These are phyloP conservation scores for Amphiprion clarkii DNA, from an alignment of 2,797 vertebrate species.

Conservation along the genomic window DNA sequence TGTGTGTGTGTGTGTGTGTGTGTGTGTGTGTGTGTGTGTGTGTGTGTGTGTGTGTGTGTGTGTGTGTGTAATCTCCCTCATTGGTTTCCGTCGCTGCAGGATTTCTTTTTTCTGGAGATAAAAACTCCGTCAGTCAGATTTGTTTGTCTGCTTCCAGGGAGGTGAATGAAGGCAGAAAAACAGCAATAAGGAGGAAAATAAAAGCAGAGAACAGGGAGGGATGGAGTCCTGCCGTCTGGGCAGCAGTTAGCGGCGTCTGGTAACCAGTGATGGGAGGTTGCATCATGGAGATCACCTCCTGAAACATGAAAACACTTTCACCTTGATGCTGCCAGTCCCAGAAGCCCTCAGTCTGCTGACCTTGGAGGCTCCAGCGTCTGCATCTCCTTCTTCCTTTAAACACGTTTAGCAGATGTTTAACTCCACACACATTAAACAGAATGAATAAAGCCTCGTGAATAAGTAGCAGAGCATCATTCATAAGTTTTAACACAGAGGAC, in stretches of 20 bases:
- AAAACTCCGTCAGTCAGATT: constrained; percentile 72
- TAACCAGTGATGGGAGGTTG: constrained; percentile 77
- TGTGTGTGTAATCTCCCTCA: constrained; percentile 72
- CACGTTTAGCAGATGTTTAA: constrained; percentile 7
- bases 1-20: too few relatives aligned
- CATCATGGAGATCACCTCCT: constrained; percentile 76
- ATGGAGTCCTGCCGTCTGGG: constrained; percentile 47
- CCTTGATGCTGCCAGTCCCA: constrained; percentile 66
- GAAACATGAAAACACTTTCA: constrained; percentile 75
- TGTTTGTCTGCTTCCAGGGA: constrained; percentile 71
- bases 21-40: too few relatives aligned
- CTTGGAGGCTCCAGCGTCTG: constrained; percentile 52
- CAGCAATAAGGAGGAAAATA: constrained; percentile 24
- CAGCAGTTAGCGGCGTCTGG: constrained; percentile 68
- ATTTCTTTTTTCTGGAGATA: constrained; percentile 68
- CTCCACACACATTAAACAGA: constrained; percentile 21
- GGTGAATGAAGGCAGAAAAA: constrained; percentile 50
- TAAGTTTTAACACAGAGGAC: too few relatives aligned
- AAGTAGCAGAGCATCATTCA: neutral
- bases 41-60: constrained; percentile 21
- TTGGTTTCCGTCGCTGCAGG: constrained; percentile 75
- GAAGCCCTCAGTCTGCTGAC: constrained; percentile 46
- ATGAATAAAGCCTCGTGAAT: constrained; percentile 16
- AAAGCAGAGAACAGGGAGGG: constrained; percentile 15
- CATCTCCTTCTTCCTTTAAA: constrained; percentile 27